phyloP scores from a whole-genome alignment of 1,140 invertebrate genomes.

The Acromyrmex echinatior region DNA sequence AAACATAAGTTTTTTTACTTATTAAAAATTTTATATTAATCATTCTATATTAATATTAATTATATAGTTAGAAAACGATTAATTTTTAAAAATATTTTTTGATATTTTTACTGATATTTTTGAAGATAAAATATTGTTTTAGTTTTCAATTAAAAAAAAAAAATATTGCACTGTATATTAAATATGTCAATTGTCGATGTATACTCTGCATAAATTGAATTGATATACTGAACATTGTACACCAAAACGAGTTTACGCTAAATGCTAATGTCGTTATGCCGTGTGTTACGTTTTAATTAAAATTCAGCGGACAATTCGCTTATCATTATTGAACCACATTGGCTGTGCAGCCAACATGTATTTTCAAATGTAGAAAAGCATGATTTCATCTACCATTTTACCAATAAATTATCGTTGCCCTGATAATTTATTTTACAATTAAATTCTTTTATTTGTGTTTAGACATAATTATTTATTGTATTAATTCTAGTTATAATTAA shows the following conservation, averaged over 20 bases:
- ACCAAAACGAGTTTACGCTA: conserved; percentile 17
- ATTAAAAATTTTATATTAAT: background rate
- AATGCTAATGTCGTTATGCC: conserved; percentile 24
- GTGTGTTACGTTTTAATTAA: conserved; percentile 52
- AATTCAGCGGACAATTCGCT: conserved; percentile 49
- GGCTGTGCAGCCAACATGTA: background rate
- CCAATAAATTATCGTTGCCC: conserved; percentile 19
- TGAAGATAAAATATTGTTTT: background rate
- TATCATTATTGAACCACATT: conserved; percentile 53
- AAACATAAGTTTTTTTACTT: background rate
- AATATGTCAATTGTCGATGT: background rate
- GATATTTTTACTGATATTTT: no score
- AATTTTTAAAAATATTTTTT: background rate
- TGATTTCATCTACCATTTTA: conserved; percentile 14
- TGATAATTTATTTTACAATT: conserved; percentile 12
- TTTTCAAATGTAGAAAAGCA: conserved; percentile 51
- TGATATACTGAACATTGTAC: background rate
- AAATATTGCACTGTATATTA: background rate
- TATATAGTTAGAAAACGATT: background rate
- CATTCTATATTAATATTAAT: no score
- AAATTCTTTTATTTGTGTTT: background rate
- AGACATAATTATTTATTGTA: conserved; percentile 1
- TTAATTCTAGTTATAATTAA: background rate
- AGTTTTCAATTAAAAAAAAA: background rate
- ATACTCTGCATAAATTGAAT: conserved; percentile 31